Evolutionary conservation across 2,797 vertebrate species (phyloP).

Genomic region (Benthosema pterotum): DNA sequence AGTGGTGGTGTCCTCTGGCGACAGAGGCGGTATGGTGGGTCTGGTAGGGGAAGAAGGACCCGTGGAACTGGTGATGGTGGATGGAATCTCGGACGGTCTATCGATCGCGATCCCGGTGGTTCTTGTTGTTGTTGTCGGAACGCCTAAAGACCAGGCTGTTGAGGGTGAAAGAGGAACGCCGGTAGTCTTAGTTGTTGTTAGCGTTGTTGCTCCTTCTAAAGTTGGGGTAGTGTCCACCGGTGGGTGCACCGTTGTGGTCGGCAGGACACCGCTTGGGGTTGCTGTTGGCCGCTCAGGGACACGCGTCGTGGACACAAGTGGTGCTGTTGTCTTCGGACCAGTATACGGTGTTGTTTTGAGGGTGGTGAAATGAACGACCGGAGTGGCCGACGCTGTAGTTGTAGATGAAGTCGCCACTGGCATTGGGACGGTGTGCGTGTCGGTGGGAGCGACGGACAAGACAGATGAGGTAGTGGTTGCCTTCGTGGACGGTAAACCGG

Average conservation of each 20-base stretch:
- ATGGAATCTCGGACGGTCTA: slow-evolving; percentile 34
- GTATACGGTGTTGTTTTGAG: slow-evolving; percentile 42
- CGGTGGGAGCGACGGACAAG: slow-evolving; percentile 33
- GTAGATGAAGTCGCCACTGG: slow-evolving; percentile 40
- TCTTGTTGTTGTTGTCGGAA: slow-evolving; percentile 43
- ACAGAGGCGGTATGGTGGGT: slow-evolving; percentile 29
- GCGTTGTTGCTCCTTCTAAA: slow-evolving; percentile 50
- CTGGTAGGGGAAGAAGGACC: slow-evolving; percentile 36
- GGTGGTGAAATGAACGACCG: slow-evolving; percentile 45
- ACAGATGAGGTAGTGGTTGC: slow-evolving; percentile 47
- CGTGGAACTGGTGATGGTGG: slow-evolving; percentile 39
- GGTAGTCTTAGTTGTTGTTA: slow-evolving; percentile 47
- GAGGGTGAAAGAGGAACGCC: slow-evolving; percentile 37
- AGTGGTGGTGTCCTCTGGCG: slow-evolving; percentile 50
- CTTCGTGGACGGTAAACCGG: slow-evolving; percentile 52
- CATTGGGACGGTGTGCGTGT: slow-evolving; percentile 49
- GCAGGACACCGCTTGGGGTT: slow-evolving; percentile 13
- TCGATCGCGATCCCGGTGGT: slow-evolving; percentile 40
- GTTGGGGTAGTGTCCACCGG: slow-evolving; percentile 37
- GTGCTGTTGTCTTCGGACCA: slow-evolving; percentile 41
- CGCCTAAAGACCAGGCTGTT: slow-evolving; percentile 46
- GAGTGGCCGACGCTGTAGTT: slow-evolving; percentile 57
- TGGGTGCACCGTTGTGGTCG: slow-evolving; percentile 30
- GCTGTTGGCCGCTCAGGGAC: slow-evolving; percentile 39
- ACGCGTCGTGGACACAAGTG: slow-evolving; percentile 39